phyloP scores from a whole-genome alignment of 2,797 vertebrate genomes.

The Florisuga fusca region DNA sequence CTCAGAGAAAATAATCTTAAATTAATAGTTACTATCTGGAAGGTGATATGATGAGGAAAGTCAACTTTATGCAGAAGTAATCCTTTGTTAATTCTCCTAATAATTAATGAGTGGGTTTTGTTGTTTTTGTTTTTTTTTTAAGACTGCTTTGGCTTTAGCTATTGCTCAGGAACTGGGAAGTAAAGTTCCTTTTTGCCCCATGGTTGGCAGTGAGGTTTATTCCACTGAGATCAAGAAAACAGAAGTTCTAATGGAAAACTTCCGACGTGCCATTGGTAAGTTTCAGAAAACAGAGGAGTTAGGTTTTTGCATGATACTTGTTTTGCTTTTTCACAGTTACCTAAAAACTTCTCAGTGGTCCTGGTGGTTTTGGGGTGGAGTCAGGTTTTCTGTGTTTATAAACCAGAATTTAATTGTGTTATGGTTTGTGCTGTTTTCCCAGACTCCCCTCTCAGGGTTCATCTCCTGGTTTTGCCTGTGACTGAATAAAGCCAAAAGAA shows the following conservation, averaged over 20 bases:
- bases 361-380: background rate
- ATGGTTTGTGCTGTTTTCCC: background rate
- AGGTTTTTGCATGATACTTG: background rate
- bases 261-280: slow-evolving; percentile 97
- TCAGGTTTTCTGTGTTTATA: background rate
- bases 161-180: slow-evolving; percentile 97
- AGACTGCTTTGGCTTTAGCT: slow-evolving; percentile 96
- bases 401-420: background rate
- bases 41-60: background rate
- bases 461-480: background rate
- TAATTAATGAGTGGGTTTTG: background rate
- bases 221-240: slow-evolving; percentile 99
- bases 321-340: background rate
- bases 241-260: slow-evolving; percentile 99
- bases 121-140: background rate
- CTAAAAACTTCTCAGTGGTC: background rate
- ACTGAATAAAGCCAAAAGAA: background rate
- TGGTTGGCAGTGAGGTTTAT: slow-evolving; percentile 99
- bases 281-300: background rate
- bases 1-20: background rate
- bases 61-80: background rate
- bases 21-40: background rate
- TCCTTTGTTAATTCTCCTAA: background rate
- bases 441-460: background rate
- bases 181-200: slow-evolving; percentile 98